Base-by-base conservation (phyloP, 1,140 invertebrate genomes). In the Rhopalosiphum padi region DNA sequence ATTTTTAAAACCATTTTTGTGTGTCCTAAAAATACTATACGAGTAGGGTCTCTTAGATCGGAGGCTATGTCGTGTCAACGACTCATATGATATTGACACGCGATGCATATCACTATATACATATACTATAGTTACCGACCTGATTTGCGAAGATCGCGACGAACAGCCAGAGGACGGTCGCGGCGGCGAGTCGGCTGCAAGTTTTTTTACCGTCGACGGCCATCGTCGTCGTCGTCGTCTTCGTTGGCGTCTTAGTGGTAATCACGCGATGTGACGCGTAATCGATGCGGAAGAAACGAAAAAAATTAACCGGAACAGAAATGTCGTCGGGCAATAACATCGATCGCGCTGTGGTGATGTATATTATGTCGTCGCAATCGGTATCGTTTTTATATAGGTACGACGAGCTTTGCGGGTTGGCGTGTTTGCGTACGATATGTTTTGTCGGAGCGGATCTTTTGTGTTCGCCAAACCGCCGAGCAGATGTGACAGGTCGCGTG, bases 141-240 rank as follows among this genome's bases (percentile, higher is more conserved):
- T 89, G 87, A 21, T 51, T 89, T 5, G 18, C 21, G 87, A 51
- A 51, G 83, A 85, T 41, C 25, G 46, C 87, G 46, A 89, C 87
- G 87, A 53, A 35, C 87, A 89, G 87, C 87, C 43, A 89, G 43
- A 89, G 43, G n/a, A 51, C 46, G 9, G 43, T 53, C 48, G 86
- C 30, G 43, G 41, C 46, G 9, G 43, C 86, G 35, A 88, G n/a
- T 25, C 86, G 86, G 18, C 86, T 43, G 18, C 25, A 43, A 88
- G 87, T n/a, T 21, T 53, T 89, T 85, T 41, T 85, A 25, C 87
- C 87, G 87, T n/a, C 22, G 87, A 51, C 48, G 87, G n/a, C 37
- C 35, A 85, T 85, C 23, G 23, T 85, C 22, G 41, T 85, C 41
- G 41, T 83, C 48, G 48, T 51, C 15, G 11, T 18, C 48, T 15